phyloP scores from a whole-genome alignment of 2,888 invertebrate genomes.

The Monoplex corrugatus region DNA sequence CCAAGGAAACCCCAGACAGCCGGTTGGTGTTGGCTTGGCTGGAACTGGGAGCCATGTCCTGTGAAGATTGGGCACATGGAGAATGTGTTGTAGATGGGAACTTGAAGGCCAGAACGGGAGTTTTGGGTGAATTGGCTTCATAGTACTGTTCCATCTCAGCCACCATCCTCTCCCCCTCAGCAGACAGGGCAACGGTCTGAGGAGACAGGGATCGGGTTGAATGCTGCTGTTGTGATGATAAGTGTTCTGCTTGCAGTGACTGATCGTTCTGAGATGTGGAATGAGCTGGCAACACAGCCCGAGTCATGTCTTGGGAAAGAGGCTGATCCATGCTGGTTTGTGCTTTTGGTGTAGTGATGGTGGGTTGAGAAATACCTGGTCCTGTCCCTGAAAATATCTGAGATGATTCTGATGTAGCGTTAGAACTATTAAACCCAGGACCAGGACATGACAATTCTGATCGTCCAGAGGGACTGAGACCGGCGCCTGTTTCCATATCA shows the following conservation, averaged over 20 bases:
- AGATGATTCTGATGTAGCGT: not conserved
- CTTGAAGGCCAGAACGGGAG: slow-evolving; percentile 60
- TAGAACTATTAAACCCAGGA: not conserved
- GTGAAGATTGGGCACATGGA: not conserved
- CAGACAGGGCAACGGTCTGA: not conserved
- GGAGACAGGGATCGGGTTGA: slow-evolving; percentile 11
- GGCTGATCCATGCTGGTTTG: not conserved
- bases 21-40: slow-evolving; percentile 39
- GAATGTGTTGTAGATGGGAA: slow-evolving; percentile 63
- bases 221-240: not conserved
- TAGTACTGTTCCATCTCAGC: slow-evolving; percentile 76
- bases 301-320: not conserved
- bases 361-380: not conserved
- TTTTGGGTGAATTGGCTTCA: slow-evolving; percentile 58
- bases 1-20: slow-evolving; percentile 64
- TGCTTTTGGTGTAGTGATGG: not conserved
- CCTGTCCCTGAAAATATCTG: not conserved
- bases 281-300: not conserved
- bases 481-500: not conserved
- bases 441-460: not conserved
- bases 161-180: slow-evolving; percentile 58
- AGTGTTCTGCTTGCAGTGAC: not conserved
- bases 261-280: not conserved
- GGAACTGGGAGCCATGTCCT: slow-evolving; percentile 26
- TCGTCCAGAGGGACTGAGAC: not conserved